Evolutionary conservation across 1,140 invertebrate genomes (phyloP), one percentile per base, ranked within the genome.

Genomic region (Trialeurodes vaporariorum): DNA sequence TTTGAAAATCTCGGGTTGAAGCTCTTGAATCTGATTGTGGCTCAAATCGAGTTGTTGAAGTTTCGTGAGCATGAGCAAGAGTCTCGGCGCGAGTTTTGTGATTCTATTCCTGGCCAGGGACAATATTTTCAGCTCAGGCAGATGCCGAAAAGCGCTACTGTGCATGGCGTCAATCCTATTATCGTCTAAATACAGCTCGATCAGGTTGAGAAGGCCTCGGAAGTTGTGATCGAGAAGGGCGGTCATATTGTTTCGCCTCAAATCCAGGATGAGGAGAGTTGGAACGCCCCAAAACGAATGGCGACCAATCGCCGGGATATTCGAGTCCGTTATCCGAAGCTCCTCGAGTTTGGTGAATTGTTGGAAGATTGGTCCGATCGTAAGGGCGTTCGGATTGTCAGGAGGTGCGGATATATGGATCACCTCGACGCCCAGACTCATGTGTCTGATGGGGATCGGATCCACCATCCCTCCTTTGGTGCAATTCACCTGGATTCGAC

Each of bases 241-340:
- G 12, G 86, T 86, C 62, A 93, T 86, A 72, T 90, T 90, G 76
- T 93, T 92, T 71, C 86, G 79, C 0, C 87, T 85, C 12, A 93
- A 78, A 76, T 92, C 87, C 58, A 93, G 79, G 27, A 86, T 76
- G 69, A 82, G 81, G 27, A 92, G 78, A 67, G 85, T 84, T 65
- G 81, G 83, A 1, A 91, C 81, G 1, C 87, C 87, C 83, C 85
- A 91, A 75, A 93, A 91, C 12, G 89, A 88, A 73, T 88, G 84
- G 67, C 84, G 82, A 0, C 90, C 90, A 67, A 93, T 87, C 17
- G 87, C 87, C 0, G 90, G 89, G 2, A 93, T 79, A 73, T 87
- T 87, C 0, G 88, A 91, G 68, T 86, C 82, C 1, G 84, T 85
- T 58, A 93, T 90, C 72, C 86, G 86, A 1, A 93, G 78, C 76